Evolutionary conservation across 2,888 invertebrate genomes (phyloP).

Genomic region (Lasius platythorax): DNA sequence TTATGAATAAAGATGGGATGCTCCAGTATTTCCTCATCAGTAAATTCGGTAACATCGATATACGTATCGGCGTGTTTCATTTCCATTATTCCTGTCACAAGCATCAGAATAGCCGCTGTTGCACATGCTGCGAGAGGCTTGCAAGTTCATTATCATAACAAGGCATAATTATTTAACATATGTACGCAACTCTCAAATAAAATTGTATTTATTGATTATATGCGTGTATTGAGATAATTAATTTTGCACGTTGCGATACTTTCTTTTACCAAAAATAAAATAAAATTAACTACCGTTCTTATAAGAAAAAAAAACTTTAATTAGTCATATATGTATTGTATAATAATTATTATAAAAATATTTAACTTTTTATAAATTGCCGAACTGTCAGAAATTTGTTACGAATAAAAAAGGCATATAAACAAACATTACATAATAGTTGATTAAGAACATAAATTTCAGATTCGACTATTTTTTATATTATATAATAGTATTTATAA

Average conservation of each 20-base stretch:
- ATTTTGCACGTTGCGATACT: neutral
- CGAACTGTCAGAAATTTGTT: neutral
- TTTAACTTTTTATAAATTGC: neutral
- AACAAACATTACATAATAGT: neutral
- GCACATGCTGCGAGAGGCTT: conserved; percentile 77
- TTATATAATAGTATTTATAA: neutral
- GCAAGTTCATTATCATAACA: conserved; percentile 16
- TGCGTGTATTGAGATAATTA: neutral
- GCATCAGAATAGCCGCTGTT: conserved; percentile 73
- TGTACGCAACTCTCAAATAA: neutral
- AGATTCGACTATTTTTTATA: neutral
- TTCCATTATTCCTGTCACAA: conserved; percentile 77
- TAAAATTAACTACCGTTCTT: neutral
- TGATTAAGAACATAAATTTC: neutral
- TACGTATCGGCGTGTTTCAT: conserved; percentile 82
- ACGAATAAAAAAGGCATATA: neutral
- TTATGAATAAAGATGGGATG: conserved; percentile 83
- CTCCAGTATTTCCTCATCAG: conserved; percentile 77
- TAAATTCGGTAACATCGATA: conserved; percentile 79
- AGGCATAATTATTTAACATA: conserved; percentile 28
- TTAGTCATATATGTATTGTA: neutral
- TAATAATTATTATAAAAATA: neutral
- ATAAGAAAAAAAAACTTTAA: neutral
- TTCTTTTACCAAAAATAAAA: neutral
- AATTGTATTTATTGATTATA: conserved; percentile 1